Percentiles rank a stretch among this genome's conserved stretches.
Evolutionary conservation across 2,888 invertebrate species (phyloP).

Genomic region (Eilema griseolum): DNA sequence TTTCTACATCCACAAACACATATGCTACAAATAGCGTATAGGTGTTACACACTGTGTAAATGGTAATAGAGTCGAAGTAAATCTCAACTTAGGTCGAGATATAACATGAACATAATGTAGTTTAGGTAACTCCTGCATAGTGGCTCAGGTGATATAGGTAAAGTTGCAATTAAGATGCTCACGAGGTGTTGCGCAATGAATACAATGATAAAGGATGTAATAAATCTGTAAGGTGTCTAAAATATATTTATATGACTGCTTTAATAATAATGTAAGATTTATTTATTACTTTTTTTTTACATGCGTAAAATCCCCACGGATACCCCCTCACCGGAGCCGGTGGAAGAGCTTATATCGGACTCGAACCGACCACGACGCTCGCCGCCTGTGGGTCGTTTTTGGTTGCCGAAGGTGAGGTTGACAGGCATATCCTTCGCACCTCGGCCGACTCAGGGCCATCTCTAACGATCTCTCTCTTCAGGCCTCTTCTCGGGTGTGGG

Average conservation of each 20-base stretch:
- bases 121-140: slow-evolving; percentile 27
- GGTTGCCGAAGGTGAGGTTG: no score
- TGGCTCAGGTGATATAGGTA: slow-evolving; percentile 24
- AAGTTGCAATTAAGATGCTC: slow-evolving; percentile 7
- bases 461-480: no score
- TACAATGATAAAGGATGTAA: not conserved
- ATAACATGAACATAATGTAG: slow-evolving; percentile 21
- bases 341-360: no score
- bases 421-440: no score
- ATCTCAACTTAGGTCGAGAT: not conserved
- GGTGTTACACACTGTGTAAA: not conserved
- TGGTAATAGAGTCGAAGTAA: not conserved
- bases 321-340: no score
- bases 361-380: no score
- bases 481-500: no score
- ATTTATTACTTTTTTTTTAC: no score
- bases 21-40: not conserved
- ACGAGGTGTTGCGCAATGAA: slow-evolving; percentile 3
- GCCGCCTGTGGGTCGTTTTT: no score
- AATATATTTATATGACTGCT: not conserved
- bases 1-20: not conserved
- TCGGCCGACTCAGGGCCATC: no score
- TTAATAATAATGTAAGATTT: not conserved
- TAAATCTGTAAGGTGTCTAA: not conserved
- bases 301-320: no score